Percentiles rank a stretch among this genome's conserved stretches.
These are phyloP conservation scores for Hipposideros armiger DNA, from an alignment of 2,113 vertebrate species.

Conservation along the genomic window DNA sequence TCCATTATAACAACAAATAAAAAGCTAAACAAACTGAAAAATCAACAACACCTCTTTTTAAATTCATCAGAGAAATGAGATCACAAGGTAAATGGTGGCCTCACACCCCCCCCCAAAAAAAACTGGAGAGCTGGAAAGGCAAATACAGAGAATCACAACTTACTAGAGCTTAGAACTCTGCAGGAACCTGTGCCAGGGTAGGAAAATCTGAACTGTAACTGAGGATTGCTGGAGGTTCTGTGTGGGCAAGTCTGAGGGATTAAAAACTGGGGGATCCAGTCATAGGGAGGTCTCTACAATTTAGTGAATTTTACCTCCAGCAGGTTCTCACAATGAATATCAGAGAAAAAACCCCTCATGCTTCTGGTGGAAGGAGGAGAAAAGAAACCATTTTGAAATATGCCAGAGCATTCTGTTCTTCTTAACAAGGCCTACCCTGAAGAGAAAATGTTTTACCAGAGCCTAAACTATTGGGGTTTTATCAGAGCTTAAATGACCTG, in stretches of 20 bases:
- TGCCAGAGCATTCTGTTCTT: background rate
- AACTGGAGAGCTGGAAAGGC: background rate
- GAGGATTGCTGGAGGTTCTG: background rate
- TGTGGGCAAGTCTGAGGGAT: background rate
- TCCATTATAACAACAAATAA: background rate
- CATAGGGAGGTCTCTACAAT: background rate
- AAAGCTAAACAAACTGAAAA: slow-evolving; percentile 14
- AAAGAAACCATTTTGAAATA: background rate
- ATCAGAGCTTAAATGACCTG: background rate
- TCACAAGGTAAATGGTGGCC: background rate
- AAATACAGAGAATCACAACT: background rate
- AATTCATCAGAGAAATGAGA: background rate
- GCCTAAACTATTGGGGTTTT: background rate
- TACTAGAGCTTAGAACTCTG: background rate
- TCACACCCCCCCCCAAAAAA: background rate
- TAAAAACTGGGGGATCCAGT: background rate
- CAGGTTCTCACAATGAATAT: background rate
- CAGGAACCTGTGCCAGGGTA: background rate
- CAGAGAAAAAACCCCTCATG: background rate
- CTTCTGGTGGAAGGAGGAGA: background rate
- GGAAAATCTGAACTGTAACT: background rate
- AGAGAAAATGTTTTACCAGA: background rate
- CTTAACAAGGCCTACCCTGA: background rate
- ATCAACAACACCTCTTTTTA: background rate
- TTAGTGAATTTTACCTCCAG: background rate